Conservation (phyloP, 2,888 invertebrate genomes). For the Brachypalpus laphriformis region DNA sequence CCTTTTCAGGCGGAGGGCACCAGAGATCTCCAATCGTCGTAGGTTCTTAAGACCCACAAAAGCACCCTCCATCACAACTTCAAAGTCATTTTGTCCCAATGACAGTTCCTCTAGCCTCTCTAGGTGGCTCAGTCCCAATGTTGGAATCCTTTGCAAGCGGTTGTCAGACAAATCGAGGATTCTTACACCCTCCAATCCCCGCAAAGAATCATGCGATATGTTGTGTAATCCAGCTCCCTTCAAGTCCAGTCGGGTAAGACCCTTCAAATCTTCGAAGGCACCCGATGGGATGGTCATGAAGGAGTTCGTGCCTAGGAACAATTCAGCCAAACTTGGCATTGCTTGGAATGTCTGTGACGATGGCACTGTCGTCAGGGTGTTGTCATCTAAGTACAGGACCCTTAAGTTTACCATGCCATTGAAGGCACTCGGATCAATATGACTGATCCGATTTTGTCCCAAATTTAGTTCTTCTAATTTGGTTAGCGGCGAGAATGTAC, state of each 20-base stretch:
- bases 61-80: constrained; percentile 87
- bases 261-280: constrained; percentile 90
- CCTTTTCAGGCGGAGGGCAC: constrained; percentile 88
- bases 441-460: constrained; percentile 92
- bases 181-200: constrained; percentile 89
- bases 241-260: constrained; percentile 90
- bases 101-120: constrained; percentile 90
- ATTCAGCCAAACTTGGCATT: constrained; percentile 90
- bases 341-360: constrained; percentile 87
- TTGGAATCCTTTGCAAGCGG: constrained; percentile 89
- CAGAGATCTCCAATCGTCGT: constrained; percentile 90
- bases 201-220: constrained; percentile 90
- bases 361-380: constrained; percentile 90
- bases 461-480: constrained; percentile 93
- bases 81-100: constrained; percentile 92
- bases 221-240: constrained; percentile 91
- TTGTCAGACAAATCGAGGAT: constrained; percentile 92
- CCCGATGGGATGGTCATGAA: constrained; percentile 90
- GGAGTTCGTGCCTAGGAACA: constrained; percentile 92
- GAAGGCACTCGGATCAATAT: constrained; percentile 90
- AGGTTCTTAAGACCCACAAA: constrained; percentile 91
- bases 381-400: constrained; percentile 92
- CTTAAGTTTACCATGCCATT: constrained; percentile 89
- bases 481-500: constrained; percentile 89
- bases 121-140: constrained; percentile 88